Percentiles rank a stretch among this genome's conserved stretches.
phyloP scores from a whole-genome alignment of 2,888 invertebrate genomes.

The Ormyrus labotus region DNA sequence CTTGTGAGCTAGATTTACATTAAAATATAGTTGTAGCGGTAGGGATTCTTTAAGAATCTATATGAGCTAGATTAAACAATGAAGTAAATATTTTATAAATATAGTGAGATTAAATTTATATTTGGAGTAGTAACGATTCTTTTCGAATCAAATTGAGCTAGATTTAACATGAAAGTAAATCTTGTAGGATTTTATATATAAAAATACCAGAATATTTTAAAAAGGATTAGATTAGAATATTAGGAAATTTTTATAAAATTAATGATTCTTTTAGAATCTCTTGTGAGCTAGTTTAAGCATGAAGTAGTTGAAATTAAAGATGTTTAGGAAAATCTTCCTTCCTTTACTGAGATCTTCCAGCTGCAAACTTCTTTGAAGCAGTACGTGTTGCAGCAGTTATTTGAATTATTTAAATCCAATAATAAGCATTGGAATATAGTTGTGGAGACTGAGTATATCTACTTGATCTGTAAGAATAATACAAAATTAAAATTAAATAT shows the following conservation, averaged over 20 bases:
- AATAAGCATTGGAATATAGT: too few relatives aligned
- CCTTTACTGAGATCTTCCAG: too few relatives aligned
- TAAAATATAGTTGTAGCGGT: neutral
- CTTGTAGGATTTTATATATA: neutral
- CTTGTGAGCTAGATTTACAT: slow-evolving; percentile 41
- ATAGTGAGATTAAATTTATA: neutral
- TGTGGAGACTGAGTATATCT: too few relatives aligned
- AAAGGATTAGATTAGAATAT: neutral
- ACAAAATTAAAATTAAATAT: too few relatives aligned
- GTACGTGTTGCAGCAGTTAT: too few relatives aligned
- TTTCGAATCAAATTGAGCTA: slow-evolving; percentile 33
- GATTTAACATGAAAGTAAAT: neutral
- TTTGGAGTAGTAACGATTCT: slow-evolving; percentile 1
- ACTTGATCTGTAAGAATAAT: too few relatives aligned
- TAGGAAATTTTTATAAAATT: neutral
- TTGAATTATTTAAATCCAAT: too few relatives aligned
- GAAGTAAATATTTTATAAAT: neutral
- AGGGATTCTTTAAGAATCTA: slow-evolving; percentile 18
- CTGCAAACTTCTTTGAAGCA: too few relatives aligned
- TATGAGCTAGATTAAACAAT: slow-evolving; percentile 22
- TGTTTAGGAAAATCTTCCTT: too few relatives aligned
- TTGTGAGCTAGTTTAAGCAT: neutral
- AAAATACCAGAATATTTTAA: too few relatives aligned
- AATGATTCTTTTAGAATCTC: slow-evolving; percentile 9
- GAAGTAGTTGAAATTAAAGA: too few relatives aligned